phyloP scores from a whole-genome alignment of 2,888 invertebrate genomes.

The Drosophila quinaria region DNA sequence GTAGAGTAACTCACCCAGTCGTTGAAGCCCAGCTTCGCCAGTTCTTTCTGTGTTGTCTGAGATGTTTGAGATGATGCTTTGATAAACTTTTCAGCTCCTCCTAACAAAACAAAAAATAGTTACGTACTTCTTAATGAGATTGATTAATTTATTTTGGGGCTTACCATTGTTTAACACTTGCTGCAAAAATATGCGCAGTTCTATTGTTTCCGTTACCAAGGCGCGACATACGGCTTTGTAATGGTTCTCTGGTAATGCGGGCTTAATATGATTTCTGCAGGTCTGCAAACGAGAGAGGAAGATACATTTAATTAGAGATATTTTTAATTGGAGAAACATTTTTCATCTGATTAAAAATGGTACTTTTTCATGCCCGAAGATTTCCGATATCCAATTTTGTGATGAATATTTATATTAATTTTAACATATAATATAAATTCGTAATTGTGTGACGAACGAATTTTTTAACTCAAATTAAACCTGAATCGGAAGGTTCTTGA shows the following conservation, averaged over 20 bases:
- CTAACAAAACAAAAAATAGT: neutral
- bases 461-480: too few relatives aligned
- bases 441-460: too few relatives aligned
- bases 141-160: slow-evolving; percentile 9
- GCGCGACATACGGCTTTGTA: slow-evolving; percentile 97
- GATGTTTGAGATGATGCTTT: slow-evolving; percentile 81
- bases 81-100: slow-evolving; percentile 89
- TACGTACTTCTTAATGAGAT: neutral
- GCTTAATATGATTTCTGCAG: slow-evolving; percentile 87
- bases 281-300: slow-evolving; percentile 82
- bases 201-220: slow-evolving; percentile 95
- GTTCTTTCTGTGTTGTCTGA: slow-evolving; percentile 88
- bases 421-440: too few relatives aligned
- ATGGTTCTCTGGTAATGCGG: slow-evolving; percentile 86
- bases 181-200: slow-evolving; percentile 95
- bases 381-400: too few relatives aligned
- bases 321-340: too few relatives aligned
- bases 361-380: too few relatives aligned
- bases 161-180: slow-evolving; percentile 89
- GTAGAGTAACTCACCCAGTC: slow-evolving; percentile 91
- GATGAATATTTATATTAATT: too few relatives aligned
- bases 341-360: too few relatives aligned
- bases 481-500: too few relatives aligned
- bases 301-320: neutral
- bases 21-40: slow-evolving; percentile 93